A percentile compares a stretch with the other conserved stretches of the same genome.
Conservation (phyloP, 2,888 invertebrate species). For the Tridacna crocea region DNA sequence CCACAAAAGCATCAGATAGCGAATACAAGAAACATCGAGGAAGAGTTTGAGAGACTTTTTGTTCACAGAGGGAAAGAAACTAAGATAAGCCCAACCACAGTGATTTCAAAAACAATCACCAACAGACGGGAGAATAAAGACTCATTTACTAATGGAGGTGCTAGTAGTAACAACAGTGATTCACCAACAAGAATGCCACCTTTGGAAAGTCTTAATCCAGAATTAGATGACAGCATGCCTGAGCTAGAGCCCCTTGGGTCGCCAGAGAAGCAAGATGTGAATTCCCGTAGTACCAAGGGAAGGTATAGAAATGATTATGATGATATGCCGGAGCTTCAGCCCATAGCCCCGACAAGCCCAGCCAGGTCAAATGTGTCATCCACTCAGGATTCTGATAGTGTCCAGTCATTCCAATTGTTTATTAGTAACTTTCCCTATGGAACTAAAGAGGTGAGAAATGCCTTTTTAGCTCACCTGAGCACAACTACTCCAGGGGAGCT, state of each 20-base stretch:
- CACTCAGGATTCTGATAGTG: not conserved
- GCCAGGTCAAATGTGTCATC: not conserved
- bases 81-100: not conserved
- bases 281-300: not conserved
- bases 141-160: not conserved
- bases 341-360: not conserved
- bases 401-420: constrained; percentile 42
- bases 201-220: constrained; percentile 27
- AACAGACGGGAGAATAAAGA: not conserved
- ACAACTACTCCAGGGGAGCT: not conserved
- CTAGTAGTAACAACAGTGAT: not conserved
- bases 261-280: not conserved
- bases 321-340: constrained; percentile 47
- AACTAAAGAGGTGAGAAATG: constrained; percentile 50
- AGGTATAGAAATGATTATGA: not conserved
- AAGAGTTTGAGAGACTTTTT: constrained; percentile 28
- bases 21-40: constrained; percentile 11
- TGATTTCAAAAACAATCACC: constrained; percentile 11
- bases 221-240: constrained; percentile 35
- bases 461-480: not conserved
- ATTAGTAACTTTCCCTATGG: constrained; percentile 64
- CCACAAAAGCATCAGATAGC: too few species aligned
- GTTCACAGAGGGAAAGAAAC: constrained; percentile 17
- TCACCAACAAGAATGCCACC: constrained; percentile 39
- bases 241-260: constrained; percentile 25